Conservation (phyloP, 2,888 invertebrate genomes). For the Drosophila multiciliata region DNA sequence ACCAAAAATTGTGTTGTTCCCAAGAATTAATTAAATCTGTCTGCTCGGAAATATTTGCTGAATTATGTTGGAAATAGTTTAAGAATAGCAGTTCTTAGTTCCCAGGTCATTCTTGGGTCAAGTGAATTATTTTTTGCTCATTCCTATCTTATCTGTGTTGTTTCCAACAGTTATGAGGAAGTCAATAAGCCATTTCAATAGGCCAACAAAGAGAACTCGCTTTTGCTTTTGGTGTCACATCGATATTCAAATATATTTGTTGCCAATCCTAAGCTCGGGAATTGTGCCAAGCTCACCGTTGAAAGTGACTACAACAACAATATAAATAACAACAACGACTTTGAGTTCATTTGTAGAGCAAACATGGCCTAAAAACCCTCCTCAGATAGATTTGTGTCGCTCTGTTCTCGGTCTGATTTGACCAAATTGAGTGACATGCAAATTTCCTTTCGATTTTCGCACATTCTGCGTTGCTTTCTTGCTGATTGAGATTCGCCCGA, state of each 20-base stretch:
- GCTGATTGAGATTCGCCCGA: constrained; percentile 57
- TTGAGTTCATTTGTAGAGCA: constrained; percentile 63
- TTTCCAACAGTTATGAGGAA: constrained; percentile 59
- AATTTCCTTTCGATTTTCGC: constrained; percentile 77
- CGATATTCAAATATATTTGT: constrained; percentile 67
- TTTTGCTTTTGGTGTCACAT: constrained; percentile 54
- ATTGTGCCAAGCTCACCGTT: constrained; percentile 54
- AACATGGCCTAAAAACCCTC: constrained; percentile 56
- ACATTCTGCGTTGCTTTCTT: constrained; percentile 56
- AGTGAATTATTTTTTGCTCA: constrained; percentile 59
- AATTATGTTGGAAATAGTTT: constrained; percentile 32
- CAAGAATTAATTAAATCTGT: constrained; percentile 41
- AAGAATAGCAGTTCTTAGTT: constrained; percentile 22
- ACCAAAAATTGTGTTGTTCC: constrained; percentile 63
- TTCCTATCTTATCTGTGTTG: constrained; percentile 46
- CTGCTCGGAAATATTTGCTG: constrained; percentile 28
- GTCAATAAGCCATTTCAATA: constrained; percentile 41
- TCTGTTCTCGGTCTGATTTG: constrained; percentile 49
- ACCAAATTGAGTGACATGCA: constrained; percentile 76
- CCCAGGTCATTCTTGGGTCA: constrained; percentile 29
- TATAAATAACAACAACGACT: constrained; percentile 13
- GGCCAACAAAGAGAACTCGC: constrained; percentile 23
- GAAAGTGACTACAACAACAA: constrained; percentile 46
- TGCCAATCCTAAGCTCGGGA: constrained; percentile 56
- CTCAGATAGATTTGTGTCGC: constrained; percentile 52